These are phyloP conservation scores for Poeciliopsis retropinna DNA, from an alignment of 2,113 vertebrate species.

Conservation along the genomic window DNA sequence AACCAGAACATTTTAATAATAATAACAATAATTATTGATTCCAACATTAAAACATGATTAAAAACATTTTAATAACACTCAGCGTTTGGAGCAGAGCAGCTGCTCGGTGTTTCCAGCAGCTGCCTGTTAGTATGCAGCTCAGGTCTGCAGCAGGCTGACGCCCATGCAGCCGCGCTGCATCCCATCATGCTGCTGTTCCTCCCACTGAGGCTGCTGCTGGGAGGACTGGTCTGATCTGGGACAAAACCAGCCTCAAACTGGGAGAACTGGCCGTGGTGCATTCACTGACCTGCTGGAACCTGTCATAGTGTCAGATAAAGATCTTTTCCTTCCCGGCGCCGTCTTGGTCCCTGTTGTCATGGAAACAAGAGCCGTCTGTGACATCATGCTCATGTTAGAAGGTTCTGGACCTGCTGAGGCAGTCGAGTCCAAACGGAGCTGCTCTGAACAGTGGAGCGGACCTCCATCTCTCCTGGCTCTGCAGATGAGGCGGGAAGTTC, in stretches of 20 bases:
- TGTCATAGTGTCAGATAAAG: not conserved
- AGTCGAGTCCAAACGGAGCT: no score
- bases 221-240: not conserved
- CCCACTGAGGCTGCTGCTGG: not conserved
- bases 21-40: no score
- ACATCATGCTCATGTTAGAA: no score
- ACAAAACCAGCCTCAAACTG: not conserved
- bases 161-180: slow-evolving; percentile 47
- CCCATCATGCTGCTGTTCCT: slow-evolving; percentile 29
- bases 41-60: not conserved
- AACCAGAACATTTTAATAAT: not conserved
- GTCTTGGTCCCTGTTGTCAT: not conserved
- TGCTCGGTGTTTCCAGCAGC: slow-evolving; percentile 12
- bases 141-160: slow-evolving; percentile 61
- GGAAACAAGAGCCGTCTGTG: not conserved
- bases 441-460: no score
- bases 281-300: no score
- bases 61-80: not conserved
- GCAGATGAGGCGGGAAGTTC: not conserved
- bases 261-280: not conserved
- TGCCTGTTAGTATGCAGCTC: slow-evolving; percentile 57
- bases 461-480: no score
- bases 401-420: no score
- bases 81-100: not conserved
- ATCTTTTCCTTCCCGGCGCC: no score